Evolutionary conservation across 1,140 invertebrate species (phyloP), one percentile per base, ranked within the genome.

Genomic region (Delia radicum): DNA sequence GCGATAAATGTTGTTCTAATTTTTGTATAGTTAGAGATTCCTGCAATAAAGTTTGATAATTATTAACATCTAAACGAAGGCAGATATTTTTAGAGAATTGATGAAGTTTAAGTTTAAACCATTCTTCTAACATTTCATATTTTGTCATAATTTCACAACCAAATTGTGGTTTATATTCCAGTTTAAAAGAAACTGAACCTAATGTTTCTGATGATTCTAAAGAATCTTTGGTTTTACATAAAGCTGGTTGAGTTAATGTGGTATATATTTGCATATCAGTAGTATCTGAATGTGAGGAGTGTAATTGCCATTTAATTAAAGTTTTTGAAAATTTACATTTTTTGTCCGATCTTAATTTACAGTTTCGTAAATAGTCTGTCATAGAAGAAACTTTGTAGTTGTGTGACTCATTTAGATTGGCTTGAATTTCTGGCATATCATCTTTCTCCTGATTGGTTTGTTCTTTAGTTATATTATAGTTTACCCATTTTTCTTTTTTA

Each of bases 61-160:
- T 77, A 0, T 72, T 48, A 6, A 80, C 7, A 3, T 79, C 75
- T 21, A 85, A 18, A 0, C 83, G 79, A 5, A 55, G 13, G 33
- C 65, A 72, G 13, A 78, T 74, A 0, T 69, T 81, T 3, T 33
- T 2, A 1, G 79, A 69, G 0, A 67, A 29, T 37, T 79, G 62
- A 1, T 82, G 63, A 0, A 85, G 74, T 24, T 80, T 79, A 12
- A 85, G 33, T 46, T 83, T 82, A 10, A 85, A 65, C 83, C 83
- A 85, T 21, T 77, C 77, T 10, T 76, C 74, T 6, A 85, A 65
- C n/a, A 85, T 29, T 28, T 85, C 83, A 71, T 85, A 82, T 12
- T 83, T 82, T 2, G 83, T 78, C 79, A 85, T 77, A 7, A 80
- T 71, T 73, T 85, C 83, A 61, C 81, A 82, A n/a, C 83, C 83